Conservation (phyloP, 2,888 invertebrate genomes). For the Geotrupes spiniger region DNA sequence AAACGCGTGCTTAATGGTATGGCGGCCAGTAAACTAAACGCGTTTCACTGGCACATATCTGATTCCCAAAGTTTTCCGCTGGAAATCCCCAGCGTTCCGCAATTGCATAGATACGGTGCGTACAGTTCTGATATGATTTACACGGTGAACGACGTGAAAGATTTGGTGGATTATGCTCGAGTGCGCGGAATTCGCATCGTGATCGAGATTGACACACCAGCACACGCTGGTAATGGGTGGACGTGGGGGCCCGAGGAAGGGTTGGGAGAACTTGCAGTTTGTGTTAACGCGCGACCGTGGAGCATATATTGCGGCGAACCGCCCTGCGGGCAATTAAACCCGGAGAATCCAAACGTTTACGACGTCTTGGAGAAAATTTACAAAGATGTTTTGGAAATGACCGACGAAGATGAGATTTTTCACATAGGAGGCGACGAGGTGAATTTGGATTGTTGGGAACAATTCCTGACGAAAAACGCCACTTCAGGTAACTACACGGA, state of each 20-base stretch:
- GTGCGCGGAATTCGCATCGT: constrained; percentile 83
- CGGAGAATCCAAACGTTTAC: constrained; percentile 75
- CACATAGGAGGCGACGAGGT: constrained; percentile 85
- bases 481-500: constrained; percentile 63
- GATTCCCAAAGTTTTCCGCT: constrained; percentile 94
- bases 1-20: constrained; percentile 80
- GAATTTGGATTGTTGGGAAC: constrained; percentile 76
- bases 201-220: constrained; percentile 88
- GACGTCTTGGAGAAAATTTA: constrained; percentile 71
- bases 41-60: constrained; percentile 89
- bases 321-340: constrained; percentile 83
- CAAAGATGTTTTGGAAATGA: constrained; percentile 69
- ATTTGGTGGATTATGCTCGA: constrained; percentile 73
- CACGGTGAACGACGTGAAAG: constrained; percentile 43
- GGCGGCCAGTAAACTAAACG: constrained; percentile 86
- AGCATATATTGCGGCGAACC: constrained; percentile 79
- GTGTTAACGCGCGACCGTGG: constrained; percentile 81
- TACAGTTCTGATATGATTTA: constrained; percentile 66
- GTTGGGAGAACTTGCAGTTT: constrained; percentile 74
- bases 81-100: constrained; percentile 70
- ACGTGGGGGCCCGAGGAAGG: constrained; percentile 76
- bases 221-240: constrained; percentile 86
- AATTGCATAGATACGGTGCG: constrained; percentile 80
- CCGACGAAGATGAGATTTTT: constrained; percentile 74
- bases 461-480: constrained; percentile 44